Conservation (phyloP, 1,140 invertebrate species). For the Philaenus spumarius region DNA sequence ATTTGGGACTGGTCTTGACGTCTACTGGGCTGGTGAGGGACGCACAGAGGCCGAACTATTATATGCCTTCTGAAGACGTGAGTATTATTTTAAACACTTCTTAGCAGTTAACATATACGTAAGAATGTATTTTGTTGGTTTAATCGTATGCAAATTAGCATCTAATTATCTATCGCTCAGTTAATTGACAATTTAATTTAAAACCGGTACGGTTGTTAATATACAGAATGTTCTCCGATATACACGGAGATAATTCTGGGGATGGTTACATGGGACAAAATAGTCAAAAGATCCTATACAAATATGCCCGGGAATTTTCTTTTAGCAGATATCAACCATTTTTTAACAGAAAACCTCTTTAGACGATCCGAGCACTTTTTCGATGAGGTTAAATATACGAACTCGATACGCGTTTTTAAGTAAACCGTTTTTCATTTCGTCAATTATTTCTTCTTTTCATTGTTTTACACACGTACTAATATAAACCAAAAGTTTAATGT, state of each 20-base stretch:
- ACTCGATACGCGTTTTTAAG: too few species aligned
- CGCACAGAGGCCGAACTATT: slow-evolving; percentile 27
- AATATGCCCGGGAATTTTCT: too few species aligned
- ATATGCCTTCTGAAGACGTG: slow-evolving; percentile 21
- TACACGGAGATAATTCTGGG: neutral
- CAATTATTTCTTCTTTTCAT: too few species aligned
- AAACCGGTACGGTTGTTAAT: neutral
- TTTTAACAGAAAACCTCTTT: too few species aligned
- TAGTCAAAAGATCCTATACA: too few species aligned
- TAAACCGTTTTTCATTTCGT: too few species aligned
- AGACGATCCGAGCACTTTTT: too few species aligned
- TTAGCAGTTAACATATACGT: neutral
- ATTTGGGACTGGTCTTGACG: slow-evolving; percentile 50
- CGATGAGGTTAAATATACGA: too few species aligned
- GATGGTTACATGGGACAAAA: neutral
- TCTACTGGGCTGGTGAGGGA: slow-evolving; percentile 51
- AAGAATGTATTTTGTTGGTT: neutral
- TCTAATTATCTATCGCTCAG: neutral
- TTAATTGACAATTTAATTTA: neutral
- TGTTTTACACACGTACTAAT: too few species aligned
- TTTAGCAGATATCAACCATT: too few species aligned
- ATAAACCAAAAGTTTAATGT: too few species aligned
- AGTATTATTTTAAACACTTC: neutral
- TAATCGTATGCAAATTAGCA: neutral
- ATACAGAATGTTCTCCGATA: neutral